These are phyloP conservation scores for Tenthredo distinguenda DNA, from an alignment of 2,888 invertebrate genomes.

Conservation along the genomic window DNA sequence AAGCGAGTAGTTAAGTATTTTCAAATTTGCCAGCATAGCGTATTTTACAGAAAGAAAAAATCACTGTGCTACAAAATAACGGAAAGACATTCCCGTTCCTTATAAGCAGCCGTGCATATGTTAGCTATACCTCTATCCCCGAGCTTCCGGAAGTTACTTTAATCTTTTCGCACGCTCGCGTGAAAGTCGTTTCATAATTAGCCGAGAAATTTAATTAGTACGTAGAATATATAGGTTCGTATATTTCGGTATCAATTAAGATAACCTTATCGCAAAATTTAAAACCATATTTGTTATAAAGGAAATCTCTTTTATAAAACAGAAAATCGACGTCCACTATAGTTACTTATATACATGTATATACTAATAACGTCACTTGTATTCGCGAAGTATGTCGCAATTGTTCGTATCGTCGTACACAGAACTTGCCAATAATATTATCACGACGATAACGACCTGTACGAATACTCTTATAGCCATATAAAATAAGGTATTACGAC, in stretches of 20 bases:
- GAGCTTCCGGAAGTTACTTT: not conserved
- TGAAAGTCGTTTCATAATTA: constrained; percentile 27
- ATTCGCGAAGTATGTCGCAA: not conserved
- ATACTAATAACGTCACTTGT: not conserved
- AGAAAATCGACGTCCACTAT: not conserved
- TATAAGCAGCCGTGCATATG: not conserved
- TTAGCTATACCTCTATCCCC: not conserved
- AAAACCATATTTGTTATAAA: too few species aligned
- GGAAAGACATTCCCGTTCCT: not conserved
- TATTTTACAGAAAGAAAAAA: not conserved
- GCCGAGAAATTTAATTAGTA: constrained; percentile 22
- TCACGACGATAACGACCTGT: not conserved
- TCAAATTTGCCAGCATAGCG: not conserved
- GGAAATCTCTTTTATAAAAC: too few species aligned
- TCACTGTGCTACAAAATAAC: not conserved
- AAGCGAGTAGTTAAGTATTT: not conserved
- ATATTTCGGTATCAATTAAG: not conserved
- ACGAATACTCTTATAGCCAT: not conserved
- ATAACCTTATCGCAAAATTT: not conserved
- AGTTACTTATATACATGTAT: not conserved
- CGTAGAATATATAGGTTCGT: not conserved
- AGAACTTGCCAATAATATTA: not conserved
- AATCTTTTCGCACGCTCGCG: not conserved
- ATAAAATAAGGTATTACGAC: not conserved
- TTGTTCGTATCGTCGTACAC: not conserved